Evolutionary conservation across 2,888 invertebrate genomes (phyloP), one percentile per base, ranked within the genome.

Genomic region (Nipponacmea schrenckii): DNA sequence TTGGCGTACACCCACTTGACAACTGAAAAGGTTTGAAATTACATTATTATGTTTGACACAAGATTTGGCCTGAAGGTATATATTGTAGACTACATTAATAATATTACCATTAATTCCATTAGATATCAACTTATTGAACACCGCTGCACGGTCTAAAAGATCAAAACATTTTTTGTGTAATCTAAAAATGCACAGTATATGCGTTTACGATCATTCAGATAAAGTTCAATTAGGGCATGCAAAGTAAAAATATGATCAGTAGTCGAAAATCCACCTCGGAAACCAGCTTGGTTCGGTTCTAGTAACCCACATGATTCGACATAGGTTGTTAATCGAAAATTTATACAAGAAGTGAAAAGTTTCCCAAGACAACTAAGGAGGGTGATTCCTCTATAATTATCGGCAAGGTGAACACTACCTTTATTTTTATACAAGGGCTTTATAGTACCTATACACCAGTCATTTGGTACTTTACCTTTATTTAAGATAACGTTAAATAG

Each of bases 341-440:
- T 20, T 48, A 31, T n/a, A 20, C 56, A 17, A 50, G 44, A 31
- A 15, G 67, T 45, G 14, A 66, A 67, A 20, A 17, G 4, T 8
- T 50, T 50, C 4, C n/a, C 50, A 20, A 50, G 50, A 20, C 50
- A 50, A 50, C 50, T 67, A 44, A 62, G 3, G 3, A 71, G n/a
- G 45, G 62, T 71, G n/a, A 71, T 71, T n/a, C 56, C 62, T 71
- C 71, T 39, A 67, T 71, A 71, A 48, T 27, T 56, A 26, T 70
- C 62, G 5, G 70, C 65, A n/a, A 65, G 65, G 17, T 17, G 27
- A 27, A 31, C 44, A n/a, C 26, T 20, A 10, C 68, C 69, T 70
- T 62, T 64, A n/a, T 68, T 71, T 56, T 62, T 66, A 66, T 56
- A 68, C 20, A 45, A 24, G 48, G 63, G 67, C 39, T 39, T 48